These are phyloP conservation scores for Mythimna albipuncta DNA, from an alignment of 2,888 invertebrate species.

Conservation along the genomic window DNA sequence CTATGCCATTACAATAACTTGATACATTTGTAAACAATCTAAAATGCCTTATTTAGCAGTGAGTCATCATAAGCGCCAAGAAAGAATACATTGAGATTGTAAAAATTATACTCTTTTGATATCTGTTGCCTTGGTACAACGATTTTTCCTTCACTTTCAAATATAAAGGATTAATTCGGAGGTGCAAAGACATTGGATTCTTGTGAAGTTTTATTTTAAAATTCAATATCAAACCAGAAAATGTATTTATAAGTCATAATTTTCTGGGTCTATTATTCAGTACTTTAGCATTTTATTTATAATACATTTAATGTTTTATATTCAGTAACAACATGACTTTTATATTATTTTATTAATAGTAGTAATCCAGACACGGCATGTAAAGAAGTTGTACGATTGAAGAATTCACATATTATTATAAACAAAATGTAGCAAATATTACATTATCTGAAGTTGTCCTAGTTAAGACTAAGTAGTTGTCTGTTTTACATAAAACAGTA, in stretches of 20 bases:
- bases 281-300: too few relatives aligned
- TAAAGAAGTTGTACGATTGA: too few relatives aligned
- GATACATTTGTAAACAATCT: constrained; percentile 51
- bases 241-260: neutral
- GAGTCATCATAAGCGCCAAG: constrained; percentile 38
- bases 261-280: neutral
- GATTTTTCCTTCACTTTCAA: constrained; percentile 81
- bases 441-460: neutral
- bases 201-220: neutral
- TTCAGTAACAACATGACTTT: too few relatives aligned
- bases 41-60: constrained; percentile 45
- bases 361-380: too few relatives aligned
- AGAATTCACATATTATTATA: neutral
- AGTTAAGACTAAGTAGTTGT: too few relatives aligned
- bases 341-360: too few relatives aligned
- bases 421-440: neutral
- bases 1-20: constrained; percentile 35
- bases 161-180: constrained; percentile 60
- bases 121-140: constrained; percentile 76
- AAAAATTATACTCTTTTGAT: constrained; percentile 62
- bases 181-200: neutral
- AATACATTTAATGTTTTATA: too few relatives aligned
- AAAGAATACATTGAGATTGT: constrained; percentile 32
- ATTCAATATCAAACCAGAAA: neutral
- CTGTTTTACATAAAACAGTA: neutral